Evolutionary conservation across 2,888 invertebrate genomes (phyloP).

Genomic region (Cosmia pyralina): DNA sequence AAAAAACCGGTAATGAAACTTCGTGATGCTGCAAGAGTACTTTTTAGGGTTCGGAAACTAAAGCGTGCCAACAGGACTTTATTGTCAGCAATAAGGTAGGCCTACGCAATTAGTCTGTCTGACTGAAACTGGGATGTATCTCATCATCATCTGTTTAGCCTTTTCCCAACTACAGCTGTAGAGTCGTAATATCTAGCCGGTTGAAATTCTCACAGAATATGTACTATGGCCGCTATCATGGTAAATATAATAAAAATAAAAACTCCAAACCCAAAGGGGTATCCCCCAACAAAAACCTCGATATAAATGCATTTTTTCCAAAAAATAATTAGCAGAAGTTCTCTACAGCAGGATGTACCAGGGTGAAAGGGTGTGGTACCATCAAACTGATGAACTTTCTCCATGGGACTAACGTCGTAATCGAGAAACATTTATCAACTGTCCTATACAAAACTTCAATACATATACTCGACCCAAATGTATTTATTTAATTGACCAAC

Average conservation of each 20-base stretch:
- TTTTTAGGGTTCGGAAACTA: constrained; percentile 31
- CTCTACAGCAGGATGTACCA: no score
- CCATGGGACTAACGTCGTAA: no score
- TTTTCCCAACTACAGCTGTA: background rate
- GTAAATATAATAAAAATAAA: background rate
- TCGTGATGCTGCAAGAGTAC: constrained; percentile 64
- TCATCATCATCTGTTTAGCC: background rate
- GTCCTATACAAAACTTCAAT: no score
- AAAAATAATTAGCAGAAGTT: background rate
- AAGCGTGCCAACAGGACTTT: no score
- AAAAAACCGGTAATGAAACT: constrained; percentile 67
- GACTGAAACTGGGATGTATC: background rate
- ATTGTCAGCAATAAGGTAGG: no score
- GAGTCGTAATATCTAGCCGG: background rate
- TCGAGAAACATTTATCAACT: no score
- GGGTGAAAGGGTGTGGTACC: no score
- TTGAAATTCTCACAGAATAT: background rate
- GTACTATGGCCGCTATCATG: background rate
- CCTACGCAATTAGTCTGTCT: background rate
- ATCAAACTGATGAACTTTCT: no score
- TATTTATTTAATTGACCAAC: no score
- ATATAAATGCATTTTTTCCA: background rate
- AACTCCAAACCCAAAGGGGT: background rate
- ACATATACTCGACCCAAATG: no score
- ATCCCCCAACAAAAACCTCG: background rate